Evolutionary conservation across 2,888 invertebrate genomes (phyloP).

Genomic region (Baccha elongata): DNA sequence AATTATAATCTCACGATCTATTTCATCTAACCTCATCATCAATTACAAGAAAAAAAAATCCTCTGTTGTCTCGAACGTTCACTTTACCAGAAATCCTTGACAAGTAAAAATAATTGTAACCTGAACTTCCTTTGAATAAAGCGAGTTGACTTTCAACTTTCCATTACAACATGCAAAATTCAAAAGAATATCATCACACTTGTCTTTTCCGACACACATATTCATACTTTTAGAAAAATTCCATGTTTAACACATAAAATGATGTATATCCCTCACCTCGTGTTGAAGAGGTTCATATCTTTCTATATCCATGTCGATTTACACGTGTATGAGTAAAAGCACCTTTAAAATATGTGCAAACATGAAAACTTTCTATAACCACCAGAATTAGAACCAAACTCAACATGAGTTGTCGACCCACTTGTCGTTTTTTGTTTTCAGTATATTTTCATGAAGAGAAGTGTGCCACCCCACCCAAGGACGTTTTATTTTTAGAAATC

Average conservation of each 20-base stretch:
- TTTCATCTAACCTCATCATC: background rate
- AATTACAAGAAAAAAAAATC: background rate
- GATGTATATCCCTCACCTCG: constrained; percentile 25
- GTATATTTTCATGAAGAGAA: constrained; percentile 23
- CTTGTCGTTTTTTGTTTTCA: constrained; percentile 49
- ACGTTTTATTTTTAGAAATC: constrained; percentile 54
- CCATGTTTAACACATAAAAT: constrained; percentile 20
- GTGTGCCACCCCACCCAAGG: constrained; percentile 52
- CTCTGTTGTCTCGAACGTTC: background rate
- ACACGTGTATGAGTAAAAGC: constrained; percentile 11
- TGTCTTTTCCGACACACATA: background rate
- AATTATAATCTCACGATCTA: no score
- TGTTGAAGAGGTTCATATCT: background rate
- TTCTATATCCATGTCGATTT: constrained; percentile 13
- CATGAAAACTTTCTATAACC: background rate
- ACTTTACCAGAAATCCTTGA: background rate
- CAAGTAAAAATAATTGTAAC: constrained; percentile 8
- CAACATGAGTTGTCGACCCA: constrained; percentile 49
- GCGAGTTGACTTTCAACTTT: constrained; percentile 15
- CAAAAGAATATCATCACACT: constrained; percentile 4
- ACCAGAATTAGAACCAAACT: constrained; percentile 23
- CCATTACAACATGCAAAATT: background rate
- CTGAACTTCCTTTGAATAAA: background rate
- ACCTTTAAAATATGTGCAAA: constrained; percentile 2
- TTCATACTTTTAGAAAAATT: background rate